Base-by-base conservation (phyloP, 2,113 vertebrate genomes). In the Ceyx melanurus region DNA sequence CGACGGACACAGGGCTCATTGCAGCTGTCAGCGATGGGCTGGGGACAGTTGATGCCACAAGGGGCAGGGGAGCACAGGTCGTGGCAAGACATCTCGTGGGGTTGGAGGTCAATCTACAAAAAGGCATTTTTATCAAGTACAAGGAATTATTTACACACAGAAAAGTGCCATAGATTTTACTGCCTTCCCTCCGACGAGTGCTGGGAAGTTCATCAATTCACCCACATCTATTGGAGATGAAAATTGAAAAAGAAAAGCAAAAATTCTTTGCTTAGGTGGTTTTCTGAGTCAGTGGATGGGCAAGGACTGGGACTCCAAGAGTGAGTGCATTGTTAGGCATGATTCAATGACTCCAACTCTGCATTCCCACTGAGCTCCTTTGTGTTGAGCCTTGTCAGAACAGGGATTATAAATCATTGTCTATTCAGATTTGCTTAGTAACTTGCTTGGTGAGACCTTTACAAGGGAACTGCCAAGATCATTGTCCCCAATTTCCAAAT, bases 101-200 rank as follows among this genome's bases (percentile, higher is more conserved):
- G 37, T 1, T 75, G 48, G 45, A 82, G 23, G 23, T 84, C 3
- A 9, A 29, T 14, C 89, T 95, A 3, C 26, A 83, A 53, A 23
- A 45, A 15, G 0, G 14, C 45, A 22, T 68, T 80, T 73, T 73
- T 18, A 70, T 7, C 31, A 42, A 85, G 16, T 4, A 5, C 10
- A 73, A 74, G 21, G 2, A 4, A 25, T 57, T 57, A 65, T 40
- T 89, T 26, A 10, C 22, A 9, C 0, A 2, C 10, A 22, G 10
- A 4, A 40, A 68, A 23, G 0, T 6, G 1, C 20, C 29, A 22
- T 9, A 70, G 14, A 13, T 0, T 3, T 61, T 1, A 1, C 45
- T 61, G 28, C 19, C 11, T 57, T 29, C 40, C n/a, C n/a, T 35
- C 56, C 22, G 11, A 7, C 11, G 2, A 40, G 21, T 1, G 0